These are phyloP conservation scores for Chironomus tentans DNA, from an alignment of 2,888 invertebrate species.

Conservation along the genomic window DNA sequence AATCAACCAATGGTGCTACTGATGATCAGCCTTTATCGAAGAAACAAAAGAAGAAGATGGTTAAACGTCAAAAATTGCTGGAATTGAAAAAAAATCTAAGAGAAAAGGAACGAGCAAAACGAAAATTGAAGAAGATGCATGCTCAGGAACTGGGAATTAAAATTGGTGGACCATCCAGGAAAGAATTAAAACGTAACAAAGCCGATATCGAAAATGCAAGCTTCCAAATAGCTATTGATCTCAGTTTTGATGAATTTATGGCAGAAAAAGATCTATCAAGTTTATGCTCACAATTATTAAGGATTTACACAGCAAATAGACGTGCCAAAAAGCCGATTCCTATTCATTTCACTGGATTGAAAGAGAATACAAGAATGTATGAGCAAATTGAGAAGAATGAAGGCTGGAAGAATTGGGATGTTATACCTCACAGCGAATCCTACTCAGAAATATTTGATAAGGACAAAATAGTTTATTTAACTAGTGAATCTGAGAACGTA, in stretches of 20 bases:
- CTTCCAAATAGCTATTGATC: conserved; percentile 70
- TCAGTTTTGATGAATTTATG: conserved; percentile 89
- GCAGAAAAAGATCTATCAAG: conserved; percentile 78
- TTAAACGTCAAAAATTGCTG: not conserved
- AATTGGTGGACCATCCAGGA: conserved; percentile 65
- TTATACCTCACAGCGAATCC: conserved; percentile 57
- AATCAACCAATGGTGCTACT: too few relatives aligned
- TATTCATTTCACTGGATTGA: conserved; percentile 77
- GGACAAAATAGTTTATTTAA: conserved; percentile 77
- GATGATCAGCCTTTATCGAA: not conserved
- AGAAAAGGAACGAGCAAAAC: not conserved
- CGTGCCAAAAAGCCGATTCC: conserved; percentile 45
- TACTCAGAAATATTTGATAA: conserved; percentile 65
- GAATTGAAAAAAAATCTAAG: not conserved
- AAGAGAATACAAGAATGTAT: conserved; percentile 55
- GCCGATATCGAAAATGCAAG: conserved; percentile 59
- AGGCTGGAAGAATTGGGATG: conserved; percentile 90
- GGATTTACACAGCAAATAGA: conserved; percentile 86
- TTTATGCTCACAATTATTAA: conserved; percentile 79
- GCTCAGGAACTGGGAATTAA: conserved; percentile 34
- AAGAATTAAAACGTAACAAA: conserved; percentile 64
- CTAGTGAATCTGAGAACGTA: conserved; percentile 87
- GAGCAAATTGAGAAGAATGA: conserved; percentile 68
- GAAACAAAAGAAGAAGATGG: not conserved
- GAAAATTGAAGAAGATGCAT: not conserved